A percentile compares a stretch with the other conserved stretches of the same genome.
phyloP scores from a whole-genome alignment of 2,113 vertebrate genomes.

The Alligator mississippiensis region DNA sequence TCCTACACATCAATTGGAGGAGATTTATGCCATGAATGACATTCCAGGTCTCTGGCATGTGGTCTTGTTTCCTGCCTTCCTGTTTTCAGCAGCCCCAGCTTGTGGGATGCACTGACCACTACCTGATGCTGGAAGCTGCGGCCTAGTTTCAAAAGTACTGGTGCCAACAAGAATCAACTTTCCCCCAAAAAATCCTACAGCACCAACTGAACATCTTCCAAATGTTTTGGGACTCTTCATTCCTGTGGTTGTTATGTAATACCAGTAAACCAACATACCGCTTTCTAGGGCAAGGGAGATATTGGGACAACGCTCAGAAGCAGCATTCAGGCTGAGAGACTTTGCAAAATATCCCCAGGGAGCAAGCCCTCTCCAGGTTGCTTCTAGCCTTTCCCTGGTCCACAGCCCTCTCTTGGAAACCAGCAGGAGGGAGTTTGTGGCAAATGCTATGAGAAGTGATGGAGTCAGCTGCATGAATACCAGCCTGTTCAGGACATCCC shows the following conservation, averaged over 20 bases:
- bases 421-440: no score
- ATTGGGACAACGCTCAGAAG: neutral
- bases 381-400: neutral
- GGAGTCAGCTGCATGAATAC: neutral
- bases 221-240: neutral
- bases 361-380: neutral
- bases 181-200: neutral
- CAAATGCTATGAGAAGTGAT: no score
- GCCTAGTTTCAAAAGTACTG: neutral
- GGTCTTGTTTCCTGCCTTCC: conserved; percentile 20
- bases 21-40: neutral
- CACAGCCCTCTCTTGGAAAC: neutral
- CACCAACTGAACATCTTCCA: neutral
- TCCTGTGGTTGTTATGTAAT: neutral
- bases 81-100: neutral
- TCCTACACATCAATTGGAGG: neutral
- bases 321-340: no score
- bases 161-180: neutral
- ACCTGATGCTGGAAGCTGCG: neutral
- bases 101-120: neutral
- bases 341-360: neutral
- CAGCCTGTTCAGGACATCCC: no score
- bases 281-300: neutral
- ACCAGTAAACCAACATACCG: neutral
- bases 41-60: neutral